Evolutionary conservation across 1,140 invertebrate genomes (phyloP).

Genomic region (Heliothis subflexa): DNA sequence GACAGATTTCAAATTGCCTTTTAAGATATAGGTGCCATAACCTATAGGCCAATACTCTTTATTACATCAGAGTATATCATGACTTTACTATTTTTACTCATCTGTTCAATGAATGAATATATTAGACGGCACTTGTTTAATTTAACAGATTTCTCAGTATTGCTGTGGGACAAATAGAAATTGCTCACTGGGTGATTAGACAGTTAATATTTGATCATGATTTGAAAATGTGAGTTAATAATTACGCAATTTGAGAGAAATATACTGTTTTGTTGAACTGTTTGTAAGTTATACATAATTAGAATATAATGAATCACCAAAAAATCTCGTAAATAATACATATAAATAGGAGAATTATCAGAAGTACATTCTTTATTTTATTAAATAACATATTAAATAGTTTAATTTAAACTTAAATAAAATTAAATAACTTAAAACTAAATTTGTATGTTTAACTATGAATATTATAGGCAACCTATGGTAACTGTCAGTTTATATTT

Average conservation of each 20-base stretch:
- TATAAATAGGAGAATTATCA: no score
- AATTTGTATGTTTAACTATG: neutral
- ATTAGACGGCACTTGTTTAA: conserved; percentile 9
- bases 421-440: conserved; percentile 18
- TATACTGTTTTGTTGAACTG: no score
- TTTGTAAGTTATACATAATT: no score
- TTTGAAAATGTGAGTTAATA: no score
- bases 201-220: neutral
- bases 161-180: neutral
- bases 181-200: neutral
- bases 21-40: no score
- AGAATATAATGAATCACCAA: no score
- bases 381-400: conserved; percentile 1
- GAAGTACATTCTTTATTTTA: neutral
- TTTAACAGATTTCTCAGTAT: neutral
- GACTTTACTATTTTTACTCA: neutral
- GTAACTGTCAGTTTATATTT: neutral
- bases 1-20: no score
- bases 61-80: conserved; percentile 1
- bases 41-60: no score
- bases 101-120: neutral
- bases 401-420: neutral
- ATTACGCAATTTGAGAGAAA: neutral
- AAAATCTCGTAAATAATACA: no score
- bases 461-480: neutral